phyloP scores from a whole-genome alignment of 2,113 vertebrate species.

The Rattus norvegicus region DNA sequence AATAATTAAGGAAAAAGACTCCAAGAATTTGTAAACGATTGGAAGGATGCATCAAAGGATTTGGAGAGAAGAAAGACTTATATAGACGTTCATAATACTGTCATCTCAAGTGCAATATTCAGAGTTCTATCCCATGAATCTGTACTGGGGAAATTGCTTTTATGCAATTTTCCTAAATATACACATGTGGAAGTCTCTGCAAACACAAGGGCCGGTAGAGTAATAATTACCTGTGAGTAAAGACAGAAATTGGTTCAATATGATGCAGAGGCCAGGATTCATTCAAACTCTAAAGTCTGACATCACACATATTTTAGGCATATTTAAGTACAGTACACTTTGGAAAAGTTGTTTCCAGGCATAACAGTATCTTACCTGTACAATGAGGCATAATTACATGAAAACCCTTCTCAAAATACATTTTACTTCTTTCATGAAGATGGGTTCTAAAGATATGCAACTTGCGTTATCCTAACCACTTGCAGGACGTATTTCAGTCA shows the following conservation, averaged over 20 bases:
- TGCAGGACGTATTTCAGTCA: background rate
- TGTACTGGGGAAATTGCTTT: background rate
- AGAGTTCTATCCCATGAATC: background rate
- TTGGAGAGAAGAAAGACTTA: background rate
- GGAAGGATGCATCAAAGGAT: background rate
- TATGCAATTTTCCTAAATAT: background rate
- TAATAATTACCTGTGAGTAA: background rate
- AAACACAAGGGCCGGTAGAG: background rate
- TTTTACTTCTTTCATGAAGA: background rate
- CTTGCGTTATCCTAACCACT: background rate
- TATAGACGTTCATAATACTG: background rate
- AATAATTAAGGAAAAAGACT: background rate
- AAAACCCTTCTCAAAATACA: background rate
- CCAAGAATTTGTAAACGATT: background rate
- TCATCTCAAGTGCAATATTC: too few relatives aligned
- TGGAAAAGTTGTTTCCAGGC: background rate
- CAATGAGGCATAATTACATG: background rate
- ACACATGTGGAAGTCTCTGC: background rate
- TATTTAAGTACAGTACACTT: background rate
- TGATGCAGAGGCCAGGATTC: background rate
- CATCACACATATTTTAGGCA: background rate
- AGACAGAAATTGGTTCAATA: background rate
- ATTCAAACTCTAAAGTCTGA: background rate
- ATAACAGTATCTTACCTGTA: rapidly evolving
- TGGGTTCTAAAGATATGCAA: background rate